A percentile compares a stretch with the other conserved stretches of the same genome.
These are phyloP conservation scores for Drosophila quadrilineata DNA, from an alignment of 1,140 invertebrate species.

Conservation along the genomic window DNA sequence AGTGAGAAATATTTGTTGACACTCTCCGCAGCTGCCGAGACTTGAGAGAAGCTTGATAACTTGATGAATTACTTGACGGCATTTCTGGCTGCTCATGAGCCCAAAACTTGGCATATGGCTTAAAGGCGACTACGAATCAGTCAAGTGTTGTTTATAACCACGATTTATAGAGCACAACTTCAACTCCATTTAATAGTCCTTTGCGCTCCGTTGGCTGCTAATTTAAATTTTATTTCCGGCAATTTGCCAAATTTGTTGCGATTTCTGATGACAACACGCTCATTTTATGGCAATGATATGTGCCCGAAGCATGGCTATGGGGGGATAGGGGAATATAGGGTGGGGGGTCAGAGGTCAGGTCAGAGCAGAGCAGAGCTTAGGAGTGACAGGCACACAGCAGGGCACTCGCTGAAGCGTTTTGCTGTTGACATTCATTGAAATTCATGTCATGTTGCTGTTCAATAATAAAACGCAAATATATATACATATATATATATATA, in stretches of 20 bases:
- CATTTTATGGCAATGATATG: constrained; percentile 72
- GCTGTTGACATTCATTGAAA: constrained; percentile 74
- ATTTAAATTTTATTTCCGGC: constrained; percentile 79
- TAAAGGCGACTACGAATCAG: too few species aligned
- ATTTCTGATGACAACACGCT: constrained; percentile 76
- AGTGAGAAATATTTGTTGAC: constrained; percentile 73
- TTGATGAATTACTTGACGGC: constrained; percentile 54
- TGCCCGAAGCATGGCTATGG: background rate
- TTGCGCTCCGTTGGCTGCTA: constrained; percentile 42
- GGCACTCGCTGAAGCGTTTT: background rate
- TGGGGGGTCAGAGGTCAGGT: background rate
- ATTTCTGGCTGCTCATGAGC: too few species aligned
- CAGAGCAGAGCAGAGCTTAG: background rate
- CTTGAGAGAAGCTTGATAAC: constrained; percentile 40
- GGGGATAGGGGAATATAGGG: background rate
- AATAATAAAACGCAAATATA: constrained; percentile 78
- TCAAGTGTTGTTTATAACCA: too few species aligned
- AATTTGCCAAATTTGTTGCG: constrained; percentile 78
- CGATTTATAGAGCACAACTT: too few species aligned
- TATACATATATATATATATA: too few species aligned
- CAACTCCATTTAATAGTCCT: constrained; percentile 54
- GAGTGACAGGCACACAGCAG: too few species aligned
- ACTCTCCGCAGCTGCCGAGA: constrained; percentile 59
- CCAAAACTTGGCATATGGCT: too few species aligned
- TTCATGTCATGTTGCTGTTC: constrained; percentile 74